Conservation (phyloP, 1,140 invertebrate species). For the Acyrthosiphon pisum region DNA sequence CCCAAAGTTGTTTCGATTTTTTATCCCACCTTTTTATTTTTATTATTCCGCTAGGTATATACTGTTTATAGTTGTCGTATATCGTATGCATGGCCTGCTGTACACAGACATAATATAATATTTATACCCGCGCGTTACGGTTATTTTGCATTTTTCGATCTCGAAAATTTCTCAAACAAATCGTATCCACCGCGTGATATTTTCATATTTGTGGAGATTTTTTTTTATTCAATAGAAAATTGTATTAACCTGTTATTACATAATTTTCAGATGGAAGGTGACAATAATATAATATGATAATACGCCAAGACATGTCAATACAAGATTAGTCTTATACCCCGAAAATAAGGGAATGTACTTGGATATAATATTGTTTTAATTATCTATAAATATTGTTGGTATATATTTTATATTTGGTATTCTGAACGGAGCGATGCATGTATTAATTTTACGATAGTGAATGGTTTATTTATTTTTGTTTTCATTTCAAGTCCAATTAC, state of each 20-base stretch:
- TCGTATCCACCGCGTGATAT: background rate
- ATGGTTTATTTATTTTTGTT: no score
- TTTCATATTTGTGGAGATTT: background rate
- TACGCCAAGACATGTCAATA: no score
- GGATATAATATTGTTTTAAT: no score
- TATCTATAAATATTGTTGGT: no score
- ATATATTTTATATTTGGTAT: no score
- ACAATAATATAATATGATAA: no score
- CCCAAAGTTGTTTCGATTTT: slow-evolving; percentile 19
- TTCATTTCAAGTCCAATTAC: no score
- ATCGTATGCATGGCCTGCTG: background rate
- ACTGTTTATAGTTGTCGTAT: background rate
- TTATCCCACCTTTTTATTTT: background rate
- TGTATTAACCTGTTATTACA: background rate
- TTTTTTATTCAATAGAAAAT: background rate
- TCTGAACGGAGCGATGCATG: no score
- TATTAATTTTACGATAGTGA: no score
- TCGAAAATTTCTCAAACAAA: background rate
- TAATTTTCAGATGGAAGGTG: background rate
- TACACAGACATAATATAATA: background rate
- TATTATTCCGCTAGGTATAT: background rate
- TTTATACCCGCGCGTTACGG: background rate
- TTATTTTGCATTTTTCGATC: background rate
- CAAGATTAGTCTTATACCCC: no score
- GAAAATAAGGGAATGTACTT: no score